These are phyloP conservation scores for Gisinianus flammeolus DNA, from an alignment of 2,888 invertebrate genomes.

Conservation along the genomic window DNA sequence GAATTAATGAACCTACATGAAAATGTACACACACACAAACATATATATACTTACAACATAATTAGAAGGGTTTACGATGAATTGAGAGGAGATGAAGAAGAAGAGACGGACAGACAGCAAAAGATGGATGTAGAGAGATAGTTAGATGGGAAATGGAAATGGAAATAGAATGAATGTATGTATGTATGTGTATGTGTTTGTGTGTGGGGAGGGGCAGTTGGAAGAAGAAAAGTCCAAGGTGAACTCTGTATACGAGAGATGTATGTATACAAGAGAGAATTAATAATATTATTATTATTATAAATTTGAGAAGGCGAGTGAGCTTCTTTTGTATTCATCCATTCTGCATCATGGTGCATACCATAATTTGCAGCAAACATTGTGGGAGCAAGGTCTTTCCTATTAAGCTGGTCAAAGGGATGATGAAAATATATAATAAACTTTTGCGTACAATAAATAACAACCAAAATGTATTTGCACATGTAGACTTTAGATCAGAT, in stretches of 20 bases:
- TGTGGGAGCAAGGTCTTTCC: conserved; percentile 41
- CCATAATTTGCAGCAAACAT: conserved; percentile 31
- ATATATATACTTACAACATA: too few relatives aligned
- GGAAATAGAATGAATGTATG: not conserved
- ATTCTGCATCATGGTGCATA: conserved; percentile 21
- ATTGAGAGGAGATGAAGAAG: too few relatives aligned
- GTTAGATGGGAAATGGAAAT: too few relatives aligned
- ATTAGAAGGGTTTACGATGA: too few relatives aligned
- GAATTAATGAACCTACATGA: not conserved
- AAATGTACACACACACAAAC: not conserved
- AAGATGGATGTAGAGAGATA: too few relatives aligned
- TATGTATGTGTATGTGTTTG: not conserved
- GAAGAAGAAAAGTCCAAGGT: conserved; percentile 20
- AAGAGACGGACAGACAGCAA: too few relatives aligned
- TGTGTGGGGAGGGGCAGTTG: too few relatives aligned
- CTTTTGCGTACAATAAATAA: not conserved
- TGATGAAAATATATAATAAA: conserved; percentile 23
- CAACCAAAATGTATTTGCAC: too few relatives aligned
- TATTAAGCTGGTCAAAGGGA: conserved; percentile 32
- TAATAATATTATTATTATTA: conserved; percentile 37
- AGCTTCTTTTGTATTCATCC: conserved; percentile 36
- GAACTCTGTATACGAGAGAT: conserved; percentile 13
- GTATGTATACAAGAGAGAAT: conserved; percentile 26
- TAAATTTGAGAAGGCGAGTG: conserved; percentile 36
- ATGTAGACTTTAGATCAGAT: too few relatives aligned